Evolutionary conservation across 2,888 invertebrate genomes (phyloP), one percentile per base, ranked within the genome.

Genomic region (Sinhomidia bicolor): DNA sequence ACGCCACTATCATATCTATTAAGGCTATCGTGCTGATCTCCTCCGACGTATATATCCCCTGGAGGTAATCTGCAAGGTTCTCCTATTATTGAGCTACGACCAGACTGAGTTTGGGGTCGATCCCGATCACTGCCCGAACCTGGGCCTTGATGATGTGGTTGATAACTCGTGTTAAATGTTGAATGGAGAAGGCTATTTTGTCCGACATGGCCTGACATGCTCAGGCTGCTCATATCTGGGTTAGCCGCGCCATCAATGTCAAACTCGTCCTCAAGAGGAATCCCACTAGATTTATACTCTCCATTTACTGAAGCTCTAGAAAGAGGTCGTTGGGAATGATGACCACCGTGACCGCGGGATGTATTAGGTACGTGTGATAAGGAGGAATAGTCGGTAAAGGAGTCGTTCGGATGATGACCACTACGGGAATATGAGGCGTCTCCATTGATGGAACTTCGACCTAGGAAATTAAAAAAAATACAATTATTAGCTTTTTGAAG

Each of bases 371-470:
- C 71, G 32, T 76, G 84, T 68, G 84, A 57, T 80, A 80, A 36
- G 36, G 65, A 51, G 20, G 71, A 20, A 68, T 87, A 60, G 41
- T 84, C 74, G 7, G 65, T 23, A 57, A 82, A 85, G 12, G 82
- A 54, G 23, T 88, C 90, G 51, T 85, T 82, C 0, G 41, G 84
- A n/a, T 14, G 83, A 14, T n/a, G 54, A 29, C 4, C 17, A 41
- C 41, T 10, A 3, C 68, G 36, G 20, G 20, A 20, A 41, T 1
- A 26, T 7, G n/a, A 78, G 7, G 36, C 7, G 74, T 87, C 87
- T 5, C 86, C 90, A 62, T 84, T 90, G 3, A 89, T 86, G 23
- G 91, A 91, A 54, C 91, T 89, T 12, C 91, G 88, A 47, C 83
- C 91, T 89, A 36, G 51, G 41, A 57, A 82, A 62, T n/a, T 2